Conservation (phyloP, 2,797 vertebrate species). For the Phaenicophaeus curvirostris region DNA sequence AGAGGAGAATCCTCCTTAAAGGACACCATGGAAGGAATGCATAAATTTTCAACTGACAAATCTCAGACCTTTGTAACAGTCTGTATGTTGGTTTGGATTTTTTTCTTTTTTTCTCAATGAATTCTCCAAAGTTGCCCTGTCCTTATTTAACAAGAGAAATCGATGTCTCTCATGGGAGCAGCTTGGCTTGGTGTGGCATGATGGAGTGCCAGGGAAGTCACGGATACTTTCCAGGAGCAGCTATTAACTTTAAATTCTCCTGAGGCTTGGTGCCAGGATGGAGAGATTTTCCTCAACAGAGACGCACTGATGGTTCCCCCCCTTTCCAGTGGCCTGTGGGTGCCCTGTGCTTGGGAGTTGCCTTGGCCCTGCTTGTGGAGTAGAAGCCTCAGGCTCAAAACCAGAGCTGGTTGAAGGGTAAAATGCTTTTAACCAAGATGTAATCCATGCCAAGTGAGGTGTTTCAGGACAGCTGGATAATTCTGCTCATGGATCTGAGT, state of each 20-base stretch:
- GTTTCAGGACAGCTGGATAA: neutral
- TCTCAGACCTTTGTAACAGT: neutral
- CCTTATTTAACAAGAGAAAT: neutral
- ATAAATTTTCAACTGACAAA: neutral
- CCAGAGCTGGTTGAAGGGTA: neutral
- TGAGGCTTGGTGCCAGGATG: neutral
- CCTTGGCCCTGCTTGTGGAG: neutral
- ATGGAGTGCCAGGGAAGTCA: neutral
- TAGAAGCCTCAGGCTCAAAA: neutral
- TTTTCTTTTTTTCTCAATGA: neutral
- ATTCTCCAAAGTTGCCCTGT: neutral
- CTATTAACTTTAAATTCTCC: neutral
- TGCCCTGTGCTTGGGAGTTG: neutral
- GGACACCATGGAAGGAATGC: neutral
- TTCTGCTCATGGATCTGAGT: neutral
- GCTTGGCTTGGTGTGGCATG: neutral
- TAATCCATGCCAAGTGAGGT: fast-evolving
- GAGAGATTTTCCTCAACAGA: neutral
- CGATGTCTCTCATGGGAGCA: fast-evolving
- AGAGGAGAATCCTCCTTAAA: neutral
- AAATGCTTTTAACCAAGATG: fast-evolving
- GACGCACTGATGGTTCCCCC: neutral
- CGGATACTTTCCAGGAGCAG: neutral
- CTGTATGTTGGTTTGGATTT: neutral
- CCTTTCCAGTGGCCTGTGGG: neutral